Conservation (phyloP, 2,797 vertebrate species). For the Oreonectes daqikongensis region DNA sequence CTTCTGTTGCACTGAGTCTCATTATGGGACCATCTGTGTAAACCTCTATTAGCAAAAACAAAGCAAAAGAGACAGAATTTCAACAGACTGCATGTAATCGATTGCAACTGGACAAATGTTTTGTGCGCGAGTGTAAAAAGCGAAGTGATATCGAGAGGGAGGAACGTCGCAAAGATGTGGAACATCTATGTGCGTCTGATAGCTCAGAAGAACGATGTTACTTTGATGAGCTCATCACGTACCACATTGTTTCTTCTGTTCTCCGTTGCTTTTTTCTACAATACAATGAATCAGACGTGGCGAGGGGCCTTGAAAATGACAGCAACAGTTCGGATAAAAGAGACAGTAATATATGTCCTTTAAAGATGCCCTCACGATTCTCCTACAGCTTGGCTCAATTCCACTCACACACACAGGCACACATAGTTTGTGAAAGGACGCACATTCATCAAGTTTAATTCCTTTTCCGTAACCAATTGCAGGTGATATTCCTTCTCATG, state of each 20-base stretch:
- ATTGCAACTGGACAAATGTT: slow-evolving; percentile 15
- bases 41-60: slow-evolving; percentile 31
- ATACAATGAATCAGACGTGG: slow-evolving; percentile 34
- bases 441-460: slow-evolving; percentile 6
- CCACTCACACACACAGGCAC: slow-evolving; percentile 20
- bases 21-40: slow-evolving; percentile 39
- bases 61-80: slow-evolving; percentile 15
- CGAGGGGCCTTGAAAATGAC: slow-evolving; percentile 31
- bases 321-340: slow-evolving; percentile 43
- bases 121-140: background rate
- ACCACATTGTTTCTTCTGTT: slow-evolving; percentile 40
- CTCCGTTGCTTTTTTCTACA: slow-evolving; percentile 18
- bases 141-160: background rate
- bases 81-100: slow-evolving; percentile 15
- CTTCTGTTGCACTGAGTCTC: slow-evolving; percentile 30
- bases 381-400: slow-evolving; percentile 44
- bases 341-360: slow-evolving; percentile 49
- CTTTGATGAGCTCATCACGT: slow-evolving; percentile 31
- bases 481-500: slow-evolving; percentile 44
- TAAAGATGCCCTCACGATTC: slow-evolving; percentile 47
- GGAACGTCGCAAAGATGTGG: background rate
- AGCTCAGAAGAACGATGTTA: slow-evolving; percentile 33
- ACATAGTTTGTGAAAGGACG: slow-evolving; percentile 12
- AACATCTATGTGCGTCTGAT: background rate
- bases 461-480: slow-evolving; percentile 49